A percentile compares a stretch with the other conserved stretches of the same genome.
These are phyloP conservation scores for Arremon aurantiirostris DNA, from an alignment of 2,797 vertebrate species.

Conservation along the genomic window DNA sequence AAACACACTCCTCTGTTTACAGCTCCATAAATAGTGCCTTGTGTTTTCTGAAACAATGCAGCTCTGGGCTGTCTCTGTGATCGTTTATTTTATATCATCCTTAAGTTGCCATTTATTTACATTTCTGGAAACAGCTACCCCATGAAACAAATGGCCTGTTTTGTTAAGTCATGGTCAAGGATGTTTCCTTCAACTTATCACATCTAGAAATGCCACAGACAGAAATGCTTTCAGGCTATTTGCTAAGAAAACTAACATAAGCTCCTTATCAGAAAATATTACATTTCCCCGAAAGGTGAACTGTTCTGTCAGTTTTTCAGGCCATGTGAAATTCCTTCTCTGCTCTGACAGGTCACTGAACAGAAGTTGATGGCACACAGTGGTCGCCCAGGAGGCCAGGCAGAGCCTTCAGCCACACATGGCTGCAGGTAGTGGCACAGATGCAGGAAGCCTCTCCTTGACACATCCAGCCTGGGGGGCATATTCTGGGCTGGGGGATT, in stretches of 20 bases:
- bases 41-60: conserved; percentile 69
- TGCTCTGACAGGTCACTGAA: conserved; percentile 82
- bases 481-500: neutral
- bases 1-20: conserved; percentile 64
- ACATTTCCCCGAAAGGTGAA: conserved; percentile 81
- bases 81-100: conserved; percentile 74
- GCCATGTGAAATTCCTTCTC: conserved; percentile 80
- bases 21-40: conserved; percentile 69
- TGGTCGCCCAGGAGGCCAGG: conserved; percentile 28
- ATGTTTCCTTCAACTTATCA: conserved; percentile 81
- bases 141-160: conserved; percentile 70
- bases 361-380: conserved; percentile 75
- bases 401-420: conserved; percentile 47
- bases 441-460: neutral
- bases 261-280: conserved; percentile 93
- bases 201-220: conserved; percentile 77
- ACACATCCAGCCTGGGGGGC: neutral
- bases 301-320: conserved; percentile 84
- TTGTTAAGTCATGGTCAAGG: conserved; percentile 79
- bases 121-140: conserved; percentile 69
- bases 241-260: conserved; percentile 85
- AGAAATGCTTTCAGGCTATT: conserved; percentile 81
- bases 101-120: conserved; percentile 73
- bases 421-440: conserved; percentile 4
- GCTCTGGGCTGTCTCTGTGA: conserved; percentile 62